phyloP scores from a whole-genome alignment of 2,888 invertebrate species.

The Helleia helle region DNA sequence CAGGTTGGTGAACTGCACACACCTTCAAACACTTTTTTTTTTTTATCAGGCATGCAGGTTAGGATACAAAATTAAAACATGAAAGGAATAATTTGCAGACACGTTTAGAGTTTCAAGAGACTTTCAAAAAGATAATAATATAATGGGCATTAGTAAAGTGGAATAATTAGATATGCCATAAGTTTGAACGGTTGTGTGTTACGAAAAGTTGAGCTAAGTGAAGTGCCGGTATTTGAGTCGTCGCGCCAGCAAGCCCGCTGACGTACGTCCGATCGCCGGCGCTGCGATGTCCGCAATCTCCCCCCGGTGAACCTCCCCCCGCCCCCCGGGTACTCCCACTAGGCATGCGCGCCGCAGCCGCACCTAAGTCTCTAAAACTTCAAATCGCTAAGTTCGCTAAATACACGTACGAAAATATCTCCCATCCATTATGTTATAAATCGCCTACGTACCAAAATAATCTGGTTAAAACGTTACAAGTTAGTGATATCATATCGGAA shows the following conservation, averaged over 20 bases:
- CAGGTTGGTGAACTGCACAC: too few species aligned
- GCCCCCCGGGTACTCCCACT: neutral
- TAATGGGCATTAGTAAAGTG: too few species aligned
- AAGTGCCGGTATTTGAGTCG: too few species aligned
- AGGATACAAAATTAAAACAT: too few species aligned
- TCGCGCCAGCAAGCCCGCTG: neutral
- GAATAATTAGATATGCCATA: too few species aligned
- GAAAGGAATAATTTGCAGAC: too few species aligned
- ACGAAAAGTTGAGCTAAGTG: too few species aligned
- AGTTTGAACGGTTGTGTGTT: too few species aligned
- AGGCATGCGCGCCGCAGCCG: constrained; percentile 10
- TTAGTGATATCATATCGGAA: constrained; percentile 31
- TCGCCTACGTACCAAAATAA: constrained; percentile 38
- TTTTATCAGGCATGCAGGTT: too few species aligned
- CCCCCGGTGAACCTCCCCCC: neutral
- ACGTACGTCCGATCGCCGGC: neutral
- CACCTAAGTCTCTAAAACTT: constrained; percentile 15
- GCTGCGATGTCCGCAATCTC: neutral
- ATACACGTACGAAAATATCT: constrained; percentile 53
- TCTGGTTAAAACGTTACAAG: constrained; percentile 43
- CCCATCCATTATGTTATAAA: constrained; percentile 27
- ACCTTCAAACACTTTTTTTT: too few species aligned
- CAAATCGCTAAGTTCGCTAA: constrained; percentile 38
- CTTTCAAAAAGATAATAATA: too few species aligned
- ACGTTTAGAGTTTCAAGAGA: too few species aligned